Base-by-base conservation (phyloP, 1,140 invertebrate genomes). In the Oedothorax gibbosus region DNA sequence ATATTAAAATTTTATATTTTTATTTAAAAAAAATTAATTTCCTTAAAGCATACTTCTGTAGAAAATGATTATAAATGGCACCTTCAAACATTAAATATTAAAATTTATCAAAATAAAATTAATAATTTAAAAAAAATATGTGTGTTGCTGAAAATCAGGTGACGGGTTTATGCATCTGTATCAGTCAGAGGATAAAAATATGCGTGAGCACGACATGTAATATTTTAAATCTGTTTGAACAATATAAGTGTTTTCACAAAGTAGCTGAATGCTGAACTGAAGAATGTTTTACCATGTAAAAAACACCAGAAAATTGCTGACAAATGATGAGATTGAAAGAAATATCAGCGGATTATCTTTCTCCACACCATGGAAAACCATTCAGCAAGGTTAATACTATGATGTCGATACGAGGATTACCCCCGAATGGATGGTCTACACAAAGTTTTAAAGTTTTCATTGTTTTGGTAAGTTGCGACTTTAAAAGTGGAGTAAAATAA, bases 401-500 rank as follows among this genome's bases (percentile, higher is more conserved):
- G 20, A 35, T 62, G 20, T 76, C 21, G 62, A 65, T 21, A 10
- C 9, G n/a, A 21, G 76, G 76, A 78, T 78, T 78, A 51, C 76
- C 51, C n/a, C 51, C 54, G 66, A 78, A 78, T 78, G 62, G 76
- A 79, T 68, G 77, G 65, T 68, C 20, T 68, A 54, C 64, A 35
- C 14, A 18, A 75, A 75, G 18, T 68, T 78, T 62, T n/a, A 78
- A 78, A 78, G 57, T 57, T 57, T 68, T 54, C 35, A n/a, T 18
- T 12, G 4, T 77, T 69, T 20, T 65, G 62, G 18, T 18, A 7
- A 14, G 64, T 35, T 21, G 62, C 66, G 53, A 69, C 49, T 79
- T 78, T 65, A 78, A 78, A 78, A 50, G 7, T 11, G 21, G 66
- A 10, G 57, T 60, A 21, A 78, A 78, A 79, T 79, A 68, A 79